Base-by-base conservation (phyloP, 2,113 vertebrate genomes). In the Ascaphus truei region DNA sequence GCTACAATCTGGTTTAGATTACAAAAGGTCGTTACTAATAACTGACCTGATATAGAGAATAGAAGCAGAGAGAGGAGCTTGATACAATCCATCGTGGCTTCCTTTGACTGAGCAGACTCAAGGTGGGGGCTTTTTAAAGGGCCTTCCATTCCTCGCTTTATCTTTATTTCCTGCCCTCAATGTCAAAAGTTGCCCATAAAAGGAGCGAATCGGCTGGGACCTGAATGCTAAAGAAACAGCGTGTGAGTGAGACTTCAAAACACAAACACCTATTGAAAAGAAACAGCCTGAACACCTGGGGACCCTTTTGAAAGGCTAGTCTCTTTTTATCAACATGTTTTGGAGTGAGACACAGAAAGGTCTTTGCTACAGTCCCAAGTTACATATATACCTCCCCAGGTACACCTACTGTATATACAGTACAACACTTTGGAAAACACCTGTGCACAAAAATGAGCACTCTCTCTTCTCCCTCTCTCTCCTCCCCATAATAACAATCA, bases 11-110 rank as follows among this genome's bases (percentile, higher is more conserved):
- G n/a, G n/a, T n/a, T n/a, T n/a, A n/a, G n/a, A n/a, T n/a, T n/a
- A n/a, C n/a, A n/a, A n/a, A n/a, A n/a, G n/a, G n/a, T n/a, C n/a
- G n/a, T n/a, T n/a, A n/a, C n/a, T n/a, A n/a, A n/a, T n/a, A n/a
- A 67, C 50, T 56, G 11, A 67, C 63, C 63, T 67, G 63, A 7
- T 4, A 23, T 20, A 13, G 5, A 67, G 51, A 67, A 26, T n/a
- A 55, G 18, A 45, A 29, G 25, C 6, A 37, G 45, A 55, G 16
- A 26, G 7, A 3, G 7, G 23, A 55, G 5, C 34, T 43, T 9
- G 29, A 67, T 1, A 13, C n/a, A 43, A 13, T 56, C 29, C 63
- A 67, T 67, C 34, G 6, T 56, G 34, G 12, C 15, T 22, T 51
- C 20, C 7, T 18, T n/a, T n/a, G n/a, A 27, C 18, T 22, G 59